These are phyloP conservation scores for Scytalopus superciliaris DNA, from an alignment of 2,113 vertebrate genomes.

Conservation along the genomic window DNA sequence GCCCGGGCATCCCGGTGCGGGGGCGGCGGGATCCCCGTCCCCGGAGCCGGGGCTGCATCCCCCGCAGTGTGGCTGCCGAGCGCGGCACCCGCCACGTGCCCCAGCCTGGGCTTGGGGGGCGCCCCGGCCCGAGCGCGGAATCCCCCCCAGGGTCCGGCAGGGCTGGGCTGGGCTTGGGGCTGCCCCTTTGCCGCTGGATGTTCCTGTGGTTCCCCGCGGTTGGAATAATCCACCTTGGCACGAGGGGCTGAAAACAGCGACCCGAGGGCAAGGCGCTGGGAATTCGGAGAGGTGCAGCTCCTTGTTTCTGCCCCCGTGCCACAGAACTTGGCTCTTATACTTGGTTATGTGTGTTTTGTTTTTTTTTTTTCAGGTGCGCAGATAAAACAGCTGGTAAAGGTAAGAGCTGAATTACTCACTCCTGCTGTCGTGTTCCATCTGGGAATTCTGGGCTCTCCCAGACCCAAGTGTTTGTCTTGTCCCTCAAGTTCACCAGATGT, in stretches of 20 bases:
- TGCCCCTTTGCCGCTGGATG: too few relatives aligned
- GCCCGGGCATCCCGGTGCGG: too few relatives aligned
- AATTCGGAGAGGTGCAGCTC: neutral
- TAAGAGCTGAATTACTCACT: conserved; percentile 55
- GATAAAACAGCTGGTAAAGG: conserved; percentile 78
- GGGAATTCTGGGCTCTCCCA: neutral
- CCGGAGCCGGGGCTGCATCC: too few relatives aligned
- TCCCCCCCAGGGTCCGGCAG: accelerated
- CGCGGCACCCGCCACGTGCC: accelerated
- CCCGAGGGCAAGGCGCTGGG: accelerated
- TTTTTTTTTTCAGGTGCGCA: conserved; percentile 60
- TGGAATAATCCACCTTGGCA: neutral
- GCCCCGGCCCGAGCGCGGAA: too few relatives aligned
- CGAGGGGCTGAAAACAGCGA: accelerated
- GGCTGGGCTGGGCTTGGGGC: accelerated
- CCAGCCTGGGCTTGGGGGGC: accelerated
- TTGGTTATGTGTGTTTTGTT: conserved; percentile 6
- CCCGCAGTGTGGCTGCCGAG: too few relatives aligned
- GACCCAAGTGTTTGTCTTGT: neutral
- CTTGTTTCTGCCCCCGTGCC: neutral
- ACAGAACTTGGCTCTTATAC: neutral
- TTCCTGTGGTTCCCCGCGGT: accelerated
- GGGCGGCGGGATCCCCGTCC: too few relatives aligned
- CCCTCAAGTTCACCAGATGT: neutral
- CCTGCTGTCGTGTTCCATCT: neutral